phyloP scores from a whole-genome alignment of 2,888 invertebrate species.

The Nymphalis polychloros region DNA sequence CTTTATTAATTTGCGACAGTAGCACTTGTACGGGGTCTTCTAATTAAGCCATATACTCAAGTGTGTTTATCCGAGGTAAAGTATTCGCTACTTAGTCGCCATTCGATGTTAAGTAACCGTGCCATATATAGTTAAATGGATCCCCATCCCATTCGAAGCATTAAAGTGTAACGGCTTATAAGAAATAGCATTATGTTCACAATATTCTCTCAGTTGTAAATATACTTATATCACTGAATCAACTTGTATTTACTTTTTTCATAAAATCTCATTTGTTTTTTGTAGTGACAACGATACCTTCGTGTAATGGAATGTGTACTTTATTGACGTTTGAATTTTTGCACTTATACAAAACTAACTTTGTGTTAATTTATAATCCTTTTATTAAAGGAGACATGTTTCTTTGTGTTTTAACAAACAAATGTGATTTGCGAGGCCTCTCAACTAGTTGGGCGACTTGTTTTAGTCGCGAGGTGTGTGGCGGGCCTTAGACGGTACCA shows the following conservation, averaged over 20 bases:
- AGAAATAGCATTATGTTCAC: no score
- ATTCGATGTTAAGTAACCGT: no score
- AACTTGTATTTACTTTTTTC: conserved; percentile 61
- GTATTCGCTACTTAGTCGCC: no score
- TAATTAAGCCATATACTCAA: no score
- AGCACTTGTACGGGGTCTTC: no score
- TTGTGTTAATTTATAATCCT: conserved; percentile 25
- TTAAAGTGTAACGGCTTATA: no score
- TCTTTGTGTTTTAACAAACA: conserved; percentile 1
- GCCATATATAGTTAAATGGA: no score
- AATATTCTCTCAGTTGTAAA: no score
- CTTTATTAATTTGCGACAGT: no score
- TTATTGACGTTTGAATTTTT: conserved; percentile 5
- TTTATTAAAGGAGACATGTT: conserved; percentile 5
- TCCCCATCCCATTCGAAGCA: no score
- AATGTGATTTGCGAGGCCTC: neutral
- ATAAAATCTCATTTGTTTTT: conserved; percentile 53
- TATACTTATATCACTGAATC: conserved; percentile 55
- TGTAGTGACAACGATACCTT: conserved; percentile 45
- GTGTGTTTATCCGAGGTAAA: no score
- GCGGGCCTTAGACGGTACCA: conserved; percentile 24
- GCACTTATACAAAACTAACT: conserved; percentile 15
- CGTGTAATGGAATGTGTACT: neutral
- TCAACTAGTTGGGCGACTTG: conserved; percentile 1
- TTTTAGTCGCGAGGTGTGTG: conserved; percentile 23